phyloP scores from a whole-genome alignment of 2,888 invertebrate species.

The Brachynemurus nebulosus region DNA sequence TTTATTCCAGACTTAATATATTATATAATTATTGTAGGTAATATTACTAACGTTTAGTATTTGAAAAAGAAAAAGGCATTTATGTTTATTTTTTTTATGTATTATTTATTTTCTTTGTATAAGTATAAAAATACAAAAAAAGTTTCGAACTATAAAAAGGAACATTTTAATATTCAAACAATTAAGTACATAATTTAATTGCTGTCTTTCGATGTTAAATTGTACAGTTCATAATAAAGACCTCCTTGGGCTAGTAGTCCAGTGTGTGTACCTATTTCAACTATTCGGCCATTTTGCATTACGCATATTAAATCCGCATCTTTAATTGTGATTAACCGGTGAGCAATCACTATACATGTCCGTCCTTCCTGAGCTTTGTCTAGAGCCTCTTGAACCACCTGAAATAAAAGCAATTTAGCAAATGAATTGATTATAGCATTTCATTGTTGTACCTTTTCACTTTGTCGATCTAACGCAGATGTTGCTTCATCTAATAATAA shows the following conservation, averaged over 20 bases:
- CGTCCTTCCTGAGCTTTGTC: constrained; percentile 67
- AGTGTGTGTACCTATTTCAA: constrained; percentile 63
- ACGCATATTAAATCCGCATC: constrained; percentile 78
- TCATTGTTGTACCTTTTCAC: constrained; percentile 71
- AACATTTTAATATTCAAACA: too few species aligned
- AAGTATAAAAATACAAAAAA: too few species aligned
- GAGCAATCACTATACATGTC: constrained; percentile 78
- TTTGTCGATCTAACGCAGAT: constrained; percentile 64
- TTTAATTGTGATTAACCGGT: constrained; percentile 72
- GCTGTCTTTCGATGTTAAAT: constrained; percentile 38
- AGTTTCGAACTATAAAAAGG: too few species aligned
- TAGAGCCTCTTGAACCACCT: constrained; percentile 74
- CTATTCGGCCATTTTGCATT: constrained; percentile 57
- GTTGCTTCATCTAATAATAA: constrained; percentile 64
- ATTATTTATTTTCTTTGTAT: too few species aligned
- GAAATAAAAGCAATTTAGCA: too few species aligned
- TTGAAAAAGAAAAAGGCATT: too few species aligned
- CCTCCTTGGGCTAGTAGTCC: constrained; percentile 52
- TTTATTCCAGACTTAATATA: too few species aligned
- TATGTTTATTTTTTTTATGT: too few species aligned
- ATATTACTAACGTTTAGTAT: too few species aligned
- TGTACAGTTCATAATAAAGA: constrained; percentile 51
- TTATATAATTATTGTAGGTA: too few species aligned
- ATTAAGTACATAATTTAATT: too few species aligned
- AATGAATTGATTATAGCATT: too few species aligned